Evolutionary conservation across 2,113 vertebrate genomes (phyloP).

Genomic region (Chaetodon auriga): DNA sequence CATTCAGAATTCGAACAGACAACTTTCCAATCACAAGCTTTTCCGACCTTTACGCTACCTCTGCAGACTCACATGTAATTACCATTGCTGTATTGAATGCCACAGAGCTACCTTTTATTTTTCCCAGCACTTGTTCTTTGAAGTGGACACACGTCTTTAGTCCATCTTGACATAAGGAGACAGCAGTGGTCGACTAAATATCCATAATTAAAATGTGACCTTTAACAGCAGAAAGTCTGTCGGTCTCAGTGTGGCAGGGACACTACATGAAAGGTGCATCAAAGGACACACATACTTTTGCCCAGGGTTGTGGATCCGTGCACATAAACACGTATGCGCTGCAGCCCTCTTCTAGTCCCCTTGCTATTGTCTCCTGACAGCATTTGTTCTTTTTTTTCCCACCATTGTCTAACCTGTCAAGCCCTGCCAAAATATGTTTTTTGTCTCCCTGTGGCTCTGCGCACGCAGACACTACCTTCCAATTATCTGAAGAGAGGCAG

Average conservation of each 20-base stretch:
- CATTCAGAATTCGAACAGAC: not conserved
- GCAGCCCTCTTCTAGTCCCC: conserved; percentile 15
- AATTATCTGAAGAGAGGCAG: conserved; percentile 78
- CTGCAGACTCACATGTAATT: not conserved
- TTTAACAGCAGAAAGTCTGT: conserved; percentile 30
- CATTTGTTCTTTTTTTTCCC: conserved; percentile 56
- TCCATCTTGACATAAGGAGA: conserved; percentile 1
- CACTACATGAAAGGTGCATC: not conserved
- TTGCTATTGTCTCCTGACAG: conserved; percentile 59
- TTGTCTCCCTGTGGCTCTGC: conserved; percentile 66
- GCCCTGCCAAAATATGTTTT: conserved; percentile 74
- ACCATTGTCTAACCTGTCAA: conserved; percentile 75
- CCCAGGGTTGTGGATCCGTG: not conserved
- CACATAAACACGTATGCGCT: not conserved
- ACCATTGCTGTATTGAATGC: not conserved
- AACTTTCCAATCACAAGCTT: not conserved
- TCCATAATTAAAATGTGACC: conserved; percentile 55
- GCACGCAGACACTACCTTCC: conserved; percentile 67
- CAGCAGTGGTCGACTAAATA: not conserved
- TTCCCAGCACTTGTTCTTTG: not conserved
- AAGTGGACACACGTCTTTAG: not conserved
- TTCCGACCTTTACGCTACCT: not conserved
- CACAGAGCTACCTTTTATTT: not conserved
- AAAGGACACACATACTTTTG: not conserved
- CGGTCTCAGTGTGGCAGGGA: conserved; percentile 19